Evolutionary conservation across 2,113 vertebrate species (phyloP), one percentile per base, ranked within the genome.

Genomic region (Perccottus glenii): DNA sequence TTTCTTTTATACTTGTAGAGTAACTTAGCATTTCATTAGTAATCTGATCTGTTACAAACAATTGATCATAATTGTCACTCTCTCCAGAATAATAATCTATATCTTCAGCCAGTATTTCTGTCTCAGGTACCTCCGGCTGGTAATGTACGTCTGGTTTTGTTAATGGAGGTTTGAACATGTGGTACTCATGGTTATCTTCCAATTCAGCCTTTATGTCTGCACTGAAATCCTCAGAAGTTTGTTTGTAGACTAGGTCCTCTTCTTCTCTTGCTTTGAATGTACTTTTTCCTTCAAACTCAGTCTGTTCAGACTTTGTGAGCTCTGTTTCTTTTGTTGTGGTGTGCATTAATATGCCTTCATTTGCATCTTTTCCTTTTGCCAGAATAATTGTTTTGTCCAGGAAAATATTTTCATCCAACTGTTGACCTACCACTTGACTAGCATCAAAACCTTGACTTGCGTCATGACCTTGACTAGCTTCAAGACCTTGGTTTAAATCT

Each of bases 191-290:
- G 79, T 92, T 98, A 60, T 94, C 93, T 78, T 98, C 95, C 42
- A 99, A 85, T 60, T 99, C 97, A 77, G 95, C 95, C 75, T 95
- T 97, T 83, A 98, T 97, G 79, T 93, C 93, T 1, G 93, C 94
- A 64, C 94, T 97, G 77, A 98, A 98, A 85, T 99, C 96, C 42
- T 96, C 98, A 48, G 97, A 98, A 5, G 19, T 36, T 43, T 55
- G 32, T 9, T 36, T 12, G 36, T 9, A 38, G 14, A 38, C 14
- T n/a, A 11, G 49, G 11, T 50, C 9, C 1, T 55, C 33, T 27
- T 27, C 3, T 55, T 55, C 12, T 3, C 7, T 14, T 55, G 38
- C 5, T 40, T 11, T 55, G 36, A 19, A 7, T 42, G 10, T 1
- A 42, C 1, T 43, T 27, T 16, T n/a, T 58, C 19, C 38, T 43